Percentiles rank a stretch among this genome's conserved stretches.
These are phyloP conservation scores for Fulmarus glacialis DNA, from an alignment of 2,113 vertebrate genomes.

Conservation along the genomic window DNA sequence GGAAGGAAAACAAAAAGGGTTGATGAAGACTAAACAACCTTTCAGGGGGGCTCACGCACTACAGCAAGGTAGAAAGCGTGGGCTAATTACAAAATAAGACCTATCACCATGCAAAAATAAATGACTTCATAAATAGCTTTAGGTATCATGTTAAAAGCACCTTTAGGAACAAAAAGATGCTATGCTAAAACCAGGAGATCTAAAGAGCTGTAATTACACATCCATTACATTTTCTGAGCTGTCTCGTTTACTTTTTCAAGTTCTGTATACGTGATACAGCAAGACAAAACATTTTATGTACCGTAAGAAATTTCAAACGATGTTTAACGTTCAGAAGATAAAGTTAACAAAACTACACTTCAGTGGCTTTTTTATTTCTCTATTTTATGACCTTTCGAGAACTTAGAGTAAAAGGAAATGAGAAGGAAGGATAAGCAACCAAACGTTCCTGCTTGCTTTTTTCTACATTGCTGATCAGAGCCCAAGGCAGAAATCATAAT, in stretches of 20 bases:
- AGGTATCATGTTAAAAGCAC: constrained; percentile 93
- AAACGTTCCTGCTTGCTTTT: constrained; percentile 25
- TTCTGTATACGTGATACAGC: constrained; percentile 74
- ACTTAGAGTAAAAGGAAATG: constrained; percentile 70
- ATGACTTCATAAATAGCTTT: constrained; percentile 81
- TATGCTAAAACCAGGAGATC: constrained; percentile 82
- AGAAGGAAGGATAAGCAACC: constrained; percentile 56
- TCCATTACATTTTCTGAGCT: constrained; percentile 86
- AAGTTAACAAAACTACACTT: constrained; percentile 74
- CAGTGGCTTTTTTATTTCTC: constrained; percentile 76
- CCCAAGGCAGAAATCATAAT: constrained; percentile 68
- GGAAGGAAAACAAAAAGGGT: background rate
- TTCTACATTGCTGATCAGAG: constrained; percentile 58
- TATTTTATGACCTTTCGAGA: constrained; percentile 69
- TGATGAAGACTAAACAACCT: constrained; percentile 21
- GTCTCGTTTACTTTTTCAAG: constrained; percentile 84
- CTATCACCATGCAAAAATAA: constrained; percentile 79
- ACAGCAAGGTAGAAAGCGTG: constrained; percentile 21
- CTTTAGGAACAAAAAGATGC: constrained; percentile 79
- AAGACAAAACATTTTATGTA: constrained; percentile 81
- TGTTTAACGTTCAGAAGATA: constrained; percentile 84
- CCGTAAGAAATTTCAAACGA: constrained; percentile 86
- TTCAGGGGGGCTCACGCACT: constrained; percentile 6
- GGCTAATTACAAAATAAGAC: constrained; percentile 85
- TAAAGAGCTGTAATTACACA: constrained; percentile 81